Percentiles rank a stretch among this genome's conserved stretches.
Evolutionary conservation across 2,888 invertebrate genomes (phyloP).

Genomic region (Callyntrura guangdongensis): DNA sequence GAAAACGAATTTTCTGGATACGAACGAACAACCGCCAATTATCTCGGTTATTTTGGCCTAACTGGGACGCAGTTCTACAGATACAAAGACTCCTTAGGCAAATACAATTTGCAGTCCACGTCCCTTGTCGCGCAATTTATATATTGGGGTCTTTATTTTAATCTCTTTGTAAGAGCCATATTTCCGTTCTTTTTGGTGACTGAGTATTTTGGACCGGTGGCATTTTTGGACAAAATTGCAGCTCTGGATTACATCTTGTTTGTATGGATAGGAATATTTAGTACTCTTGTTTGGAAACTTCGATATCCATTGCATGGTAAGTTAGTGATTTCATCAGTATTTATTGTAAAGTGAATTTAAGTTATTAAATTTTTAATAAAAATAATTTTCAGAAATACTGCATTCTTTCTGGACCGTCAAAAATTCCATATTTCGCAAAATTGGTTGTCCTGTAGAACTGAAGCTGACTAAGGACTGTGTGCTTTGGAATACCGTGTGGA

Average conservation of each 20-base stretch:
- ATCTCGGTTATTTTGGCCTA: constrained; percentile 64
- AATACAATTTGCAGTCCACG: neutral
- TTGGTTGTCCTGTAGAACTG: constrained; percentile 46
- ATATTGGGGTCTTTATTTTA: constrained; percentile 39
- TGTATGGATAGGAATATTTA: constrained; percentile 50
- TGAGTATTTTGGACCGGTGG: constrained; percentile 49
- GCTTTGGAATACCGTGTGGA: constrained; percentile 52
- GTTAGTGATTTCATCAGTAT: neutral
- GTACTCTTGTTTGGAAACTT: constrained; percentile 46
- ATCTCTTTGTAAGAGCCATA: constrained; percentile 42
- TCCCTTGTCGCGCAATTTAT: constrained; percentile 2
- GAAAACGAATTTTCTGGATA: constrained; percentile 52
- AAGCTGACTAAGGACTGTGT: neutral
- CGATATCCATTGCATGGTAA: constrained; percentile 67
- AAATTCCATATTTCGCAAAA: constrained; percentile 37
- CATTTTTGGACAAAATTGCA: constrained; percentile 68
- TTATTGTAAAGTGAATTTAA: neutral
- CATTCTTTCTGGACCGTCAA: constrained; percentile 54
- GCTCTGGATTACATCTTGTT: constrained; percentile 63
- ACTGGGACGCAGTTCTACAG: constrained; percentile 20
- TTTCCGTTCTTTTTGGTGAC: constrained; percentile 41
- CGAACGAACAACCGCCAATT: constrained; percentile 29
- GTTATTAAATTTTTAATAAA: constrained; percentile 5
- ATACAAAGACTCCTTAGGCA: neutral
- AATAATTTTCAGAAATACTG: constrained; percentile 50